Conservation (phyloP, 2,888 invertebrate species). For the Odiellus spinosus region DNA sequence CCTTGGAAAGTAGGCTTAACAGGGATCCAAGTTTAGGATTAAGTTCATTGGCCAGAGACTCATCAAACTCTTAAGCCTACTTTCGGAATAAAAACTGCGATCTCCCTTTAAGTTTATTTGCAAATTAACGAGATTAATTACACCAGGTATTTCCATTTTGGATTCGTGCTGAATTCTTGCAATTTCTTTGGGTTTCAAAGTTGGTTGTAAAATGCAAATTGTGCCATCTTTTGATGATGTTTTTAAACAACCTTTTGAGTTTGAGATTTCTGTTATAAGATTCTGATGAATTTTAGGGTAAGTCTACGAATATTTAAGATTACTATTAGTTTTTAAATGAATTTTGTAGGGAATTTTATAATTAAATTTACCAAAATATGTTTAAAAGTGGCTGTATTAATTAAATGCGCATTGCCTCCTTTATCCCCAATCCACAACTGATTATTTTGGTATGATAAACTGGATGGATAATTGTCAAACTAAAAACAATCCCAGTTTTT, state of each 20-base stretch:
- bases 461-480: constrained; percentile 12
- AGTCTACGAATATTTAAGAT: constrained; percentile 4
- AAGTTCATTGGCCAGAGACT: too few species aligned
- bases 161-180: constrained; percentile 3
- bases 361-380: constrained; percentile 6
- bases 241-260: constrained; percentile 14
- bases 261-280: constrained; percentile 13
- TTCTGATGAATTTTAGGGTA: constrained; percentile 10
- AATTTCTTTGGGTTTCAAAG: constrained; percentile 10
- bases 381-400: constrained; percentile 14
- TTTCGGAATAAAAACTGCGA: too few species aligned
- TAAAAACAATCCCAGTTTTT: too few species aligned
- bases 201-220: constrained; percentile 14
- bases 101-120: too few species aligned
- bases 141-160: too few species aligned
- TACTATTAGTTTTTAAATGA: too few species aligned
- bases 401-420: constrained; percentile 9
- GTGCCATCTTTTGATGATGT: constrained; percentile 16
- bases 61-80: too few species aligned
- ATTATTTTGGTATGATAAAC: constrained; percentile 10
- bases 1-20: too few species aligned
- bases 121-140: too few species aligned
- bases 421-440: constrained; percentile 14
- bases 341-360: too few species aligned
- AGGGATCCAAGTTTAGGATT: too few species aligned